Percentiles rank a stretch among this genome's conserved stretches.
phyloP scores from a whole-genome alignment of 2,113 vertebrate genomes.

The Limnothrissa miodon region DNA sequence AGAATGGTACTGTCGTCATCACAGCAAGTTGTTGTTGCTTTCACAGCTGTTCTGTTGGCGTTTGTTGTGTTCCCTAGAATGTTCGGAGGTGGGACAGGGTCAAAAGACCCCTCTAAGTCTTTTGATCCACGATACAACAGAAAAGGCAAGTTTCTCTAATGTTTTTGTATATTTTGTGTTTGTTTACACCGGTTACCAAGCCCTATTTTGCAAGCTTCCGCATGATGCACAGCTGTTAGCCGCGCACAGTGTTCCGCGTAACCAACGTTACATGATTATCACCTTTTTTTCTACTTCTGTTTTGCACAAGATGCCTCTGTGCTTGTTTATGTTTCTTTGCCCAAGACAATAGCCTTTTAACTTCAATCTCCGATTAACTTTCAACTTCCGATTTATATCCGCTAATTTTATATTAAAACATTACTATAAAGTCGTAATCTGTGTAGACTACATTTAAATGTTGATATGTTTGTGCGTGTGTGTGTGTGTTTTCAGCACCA shows the following conservation, averaged over 20 bases:
- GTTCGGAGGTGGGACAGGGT: conserved; percentile 57
- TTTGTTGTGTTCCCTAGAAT: conserved; percentile 73
- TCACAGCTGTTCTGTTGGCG: conserved; percentile 66
- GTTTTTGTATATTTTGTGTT: not conserved
- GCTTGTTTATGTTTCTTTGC: not conserved
- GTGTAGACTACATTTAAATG: not conserved
- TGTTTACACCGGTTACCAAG: not conserved
- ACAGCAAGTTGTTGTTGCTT: conserved; percentile 71
- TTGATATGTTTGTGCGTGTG: not conserved
- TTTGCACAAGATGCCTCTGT: not conserved
- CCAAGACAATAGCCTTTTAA: not conserved
- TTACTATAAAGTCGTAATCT: not conserved
- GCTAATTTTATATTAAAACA: not conserved
- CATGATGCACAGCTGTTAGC: not conserved
- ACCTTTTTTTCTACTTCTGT: too few relatives aligned
- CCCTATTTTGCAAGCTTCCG: not conserved
- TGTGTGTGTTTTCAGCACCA: not conserved
- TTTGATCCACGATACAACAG: conserved; percentile 59
- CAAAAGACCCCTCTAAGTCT: conserved; percentile 51
- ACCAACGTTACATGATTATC: not conserved
- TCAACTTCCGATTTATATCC: too few relatives aligned
- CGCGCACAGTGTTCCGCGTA: not conserved
- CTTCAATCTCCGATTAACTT: too few relatives aligned
- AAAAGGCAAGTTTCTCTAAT: conserved; percentile 61
- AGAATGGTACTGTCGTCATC: conserved; percentile 36